Base-by-base conservation (phyloP, 2,113 vertebrate species). In the Prionailurus bengalensis region DNA sequence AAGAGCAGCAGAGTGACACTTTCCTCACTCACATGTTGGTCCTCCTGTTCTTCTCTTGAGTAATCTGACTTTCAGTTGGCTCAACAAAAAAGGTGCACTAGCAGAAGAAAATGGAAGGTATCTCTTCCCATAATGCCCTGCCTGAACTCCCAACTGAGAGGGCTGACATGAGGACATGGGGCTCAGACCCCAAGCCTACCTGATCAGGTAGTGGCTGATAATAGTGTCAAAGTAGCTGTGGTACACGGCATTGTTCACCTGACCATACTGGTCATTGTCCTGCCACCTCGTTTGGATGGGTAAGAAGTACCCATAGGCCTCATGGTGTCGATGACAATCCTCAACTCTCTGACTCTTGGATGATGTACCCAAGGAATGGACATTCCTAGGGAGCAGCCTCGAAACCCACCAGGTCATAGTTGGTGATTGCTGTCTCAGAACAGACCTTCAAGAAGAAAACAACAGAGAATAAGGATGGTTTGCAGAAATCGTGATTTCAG, bases 271-370 rank as follows among this genome's bases (percentile, higher is more conserved):
- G 84, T 98, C 90, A 14, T 95, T 97, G 96, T 97, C 95, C 33
- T 98, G 97, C 90, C 89, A 95, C n/a, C 95, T 95, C 3, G n/a
- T 95, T 92, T 98, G 91, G 33, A 97, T 94, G 80, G 94, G 96
- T 85, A 98, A 76, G 76, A 97, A 97, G 96, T 97, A 97, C 21
- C 51, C 29, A 7, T 66, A 97, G 55, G 63, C 73, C 73, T 79
- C 66, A 1, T 16, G 88, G 31, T 91, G 31, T 48, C 61, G 21
- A 4, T 4, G 45, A 70, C 6, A n/a, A 33, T 17, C 78, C 31
- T 87, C 76, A 6, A 27, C 58, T 48, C 29, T 13, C 19, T 5
- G 95, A 33, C 83, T 96, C 39, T 55, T n/a, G n/a, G 94, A 80
- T 48, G 83, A 92, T 16, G 39, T 68, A 36, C 58, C 63, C 71